Conservation (phyloP, 2,113 vertebrate genomes). For the Coturnix japonica region DNA sequence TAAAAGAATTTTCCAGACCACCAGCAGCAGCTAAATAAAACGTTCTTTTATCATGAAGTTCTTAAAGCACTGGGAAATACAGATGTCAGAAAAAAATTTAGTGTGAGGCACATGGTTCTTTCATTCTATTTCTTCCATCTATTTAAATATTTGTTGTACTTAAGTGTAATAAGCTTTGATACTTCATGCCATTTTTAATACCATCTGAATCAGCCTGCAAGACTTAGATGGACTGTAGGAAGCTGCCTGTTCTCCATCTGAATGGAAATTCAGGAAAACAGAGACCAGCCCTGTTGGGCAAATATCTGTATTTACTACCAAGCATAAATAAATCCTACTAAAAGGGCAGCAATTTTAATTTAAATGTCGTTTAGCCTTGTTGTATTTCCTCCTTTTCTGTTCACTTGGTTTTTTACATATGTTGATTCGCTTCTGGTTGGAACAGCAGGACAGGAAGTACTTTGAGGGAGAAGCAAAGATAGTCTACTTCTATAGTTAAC, state of each 20-base stretch:
- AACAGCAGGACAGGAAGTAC: conserved; percentile 21
- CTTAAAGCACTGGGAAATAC: neutral
- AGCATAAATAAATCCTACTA: no score
- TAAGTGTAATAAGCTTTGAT: neutral
- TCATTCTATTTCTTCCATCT: neutral
- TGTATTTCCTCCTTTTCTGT: neutral
- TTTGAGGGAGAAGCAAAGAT: conserved; percentile 32
- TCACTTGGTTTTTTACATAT: conserved; percentile 41
- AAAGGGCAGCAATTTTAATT: no score
- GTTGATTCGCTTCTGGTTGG: conserved; percentile 25
- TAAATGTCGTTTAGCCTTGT: neutral
- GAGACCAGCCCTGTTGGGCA: neutral
- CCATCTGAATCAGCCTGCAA: accelerated
- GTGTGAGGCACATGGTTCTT: neutral
- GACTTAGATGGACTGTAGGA: neutral
- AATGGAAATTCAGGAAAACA: neutral
- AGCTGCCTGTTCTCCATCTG: neutral
- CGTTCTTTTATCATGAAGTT: neutral
- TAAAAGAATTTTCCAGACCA: neutral
- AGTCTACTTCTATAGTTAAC: conserved; percentile 40
- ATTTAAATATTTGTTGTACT: neutral
- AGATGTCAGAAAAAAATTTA: neutral
- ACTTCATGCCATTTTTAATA: neutral
- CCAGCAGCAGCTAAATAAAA: neutral
- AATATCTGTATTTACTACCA: neutral